A percentile compares a stretch with the other conserved stretches of the same genome.
phyloP scores from a whole-genome alignment of 2,113 vertebrate species.

The Entomyzon cyanotis region DNA sequence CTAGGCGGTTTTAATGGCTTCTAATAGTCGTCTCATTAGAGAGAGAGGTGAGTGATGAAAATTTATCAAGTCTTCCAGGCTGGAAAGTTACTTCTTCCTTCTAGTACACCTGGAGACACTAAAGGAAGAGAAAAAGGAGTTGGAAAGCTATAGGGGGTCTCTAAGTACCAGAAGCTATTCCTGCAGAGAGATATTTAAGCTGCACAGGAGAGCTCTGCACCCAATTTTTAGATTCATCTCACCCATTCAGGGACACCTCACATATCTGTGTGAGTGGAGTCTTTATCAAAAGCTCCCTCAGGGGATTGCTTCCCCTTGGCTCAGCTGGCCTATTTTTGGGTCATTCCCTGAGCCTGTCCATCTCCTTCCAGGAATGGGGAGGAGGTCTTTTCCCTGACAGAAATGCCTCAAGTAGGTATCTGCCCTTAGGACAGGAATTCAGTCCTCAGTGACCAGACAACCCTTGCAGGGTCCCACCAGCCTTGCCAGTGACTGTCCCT shows the following conservation, averaged over 20 bases:
- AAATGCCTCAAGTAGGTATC: not conserved
- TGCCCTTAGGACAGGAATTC: not conserved
- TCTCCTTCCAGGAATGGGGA: not conserved
- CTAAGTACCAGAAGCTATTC: not conserved
- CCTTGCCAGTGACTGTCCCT: not conserved
- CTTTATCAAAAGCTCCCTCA: not conserved
- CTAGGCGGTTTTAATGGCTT: not conserved
- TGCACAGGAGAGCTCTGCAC: not conserved
- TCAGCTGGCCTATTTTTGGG: not conserved
- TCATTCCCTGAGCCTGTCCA: not conserved
- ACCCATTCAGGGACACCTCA: not conserved
- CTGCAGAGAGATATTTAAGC: not conserved
- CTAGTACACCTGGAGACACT: not conserved
- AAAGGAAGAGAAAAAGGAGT: not conserved
- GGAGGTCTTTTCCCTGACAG: accelerated
- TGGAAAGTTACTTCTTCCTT: not conserved
- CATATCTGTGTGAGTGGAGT: not conserved
- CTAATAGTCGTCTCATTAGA: not conserved
- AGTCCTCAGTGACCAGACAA: not conserved
- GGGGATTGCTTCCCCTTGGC: not conserved
- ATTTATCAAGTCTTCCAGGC: not conserved
- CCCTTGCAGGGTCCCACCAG: not conserved
- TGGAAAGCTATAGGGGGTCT: not conserved
- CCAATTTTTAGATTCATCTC: not conserved
- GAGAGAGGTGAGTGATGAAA: not conserved